A percentile compares a stretch with the other conserved stretches of the same genome.
phyloP scores from a whole-genome alignment of 2,888 invertebrate species.

The Cartodere bifasciata region DNA sequence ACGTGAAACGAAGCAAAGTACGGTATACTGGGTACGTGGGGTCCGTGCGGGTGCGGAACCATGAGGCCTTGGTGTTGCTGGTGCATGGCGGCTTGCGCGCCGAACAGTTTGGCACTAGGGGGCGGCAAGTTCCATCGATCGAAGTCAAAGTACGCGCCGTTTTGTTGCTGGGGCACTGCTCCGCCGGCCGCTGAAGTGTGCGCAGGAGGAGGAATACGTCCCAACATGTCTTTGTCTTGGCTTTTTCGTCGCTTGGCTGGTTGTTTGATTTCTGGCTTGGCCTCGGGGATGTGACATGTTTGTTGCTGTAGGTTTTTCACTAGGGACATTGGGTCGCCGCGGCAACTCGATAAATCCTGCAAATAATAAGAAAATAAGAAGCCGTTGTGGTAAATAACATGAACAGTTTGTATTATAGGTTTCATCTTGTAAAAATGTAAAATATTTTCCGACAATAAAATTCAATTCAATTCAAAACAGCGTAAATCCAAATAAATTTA shows the following conservation, averaged over 20 bases:
- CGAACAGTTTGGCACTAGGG: slow-evolving; percentile 56
- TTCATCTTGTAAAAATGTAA: too few relatives aligned
- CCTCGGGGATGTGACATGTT: slow-evolving; percentile 25
- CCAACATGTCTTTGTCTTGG: slow-evolving; percentile 42
- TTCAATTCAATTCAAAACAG: too few relatives aligned
- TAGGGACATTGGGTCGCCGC: slow-evolving; percentile 65
- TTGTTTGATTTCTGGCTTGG: slow-evolving; percentile 29
- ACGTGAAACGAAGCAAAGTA: slow-evolving; percentile 68
- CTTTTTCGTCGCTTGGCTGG: slow-evolving; percentile 42
- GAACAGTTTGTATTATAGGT: too few relatives aligned
- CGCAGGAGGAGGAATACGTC: slow-evolving; percentile 59
- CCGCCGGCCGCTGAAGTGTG: slow-evolving; percentile 44
- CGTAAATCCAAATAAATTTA: too few relatives aligned
- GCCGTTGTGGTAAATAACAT: too few relatives aligned
- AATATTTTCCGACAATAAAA: too few relatives aligned
- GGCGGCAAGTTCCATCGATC: slow-evolving; percentile 69
- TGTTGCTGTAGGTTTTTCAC: slow-evolving; percentile 50
- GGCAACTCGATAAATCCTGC: slow-evolving; percentile 61
- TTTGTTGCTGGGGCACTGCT: slow-evolving; percentile 28
- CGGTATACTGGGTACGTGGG: slow-evolving; percentile 50
- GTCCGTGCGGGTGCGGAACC: slow-evolving; percentile 50
- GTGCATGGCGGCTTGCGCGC: slow-evolving; percentile 34
- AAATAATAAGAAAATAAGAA: too few relatives aligned
- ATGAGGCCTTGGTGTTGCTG: slow-evolving; percentile 39
- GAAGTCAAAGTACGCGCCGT: slow-evolving; percentile 59